Base-by-base conservation (phyloP, 2,888 invertebrate species). In the Colostygia pectinataria region DNA sequence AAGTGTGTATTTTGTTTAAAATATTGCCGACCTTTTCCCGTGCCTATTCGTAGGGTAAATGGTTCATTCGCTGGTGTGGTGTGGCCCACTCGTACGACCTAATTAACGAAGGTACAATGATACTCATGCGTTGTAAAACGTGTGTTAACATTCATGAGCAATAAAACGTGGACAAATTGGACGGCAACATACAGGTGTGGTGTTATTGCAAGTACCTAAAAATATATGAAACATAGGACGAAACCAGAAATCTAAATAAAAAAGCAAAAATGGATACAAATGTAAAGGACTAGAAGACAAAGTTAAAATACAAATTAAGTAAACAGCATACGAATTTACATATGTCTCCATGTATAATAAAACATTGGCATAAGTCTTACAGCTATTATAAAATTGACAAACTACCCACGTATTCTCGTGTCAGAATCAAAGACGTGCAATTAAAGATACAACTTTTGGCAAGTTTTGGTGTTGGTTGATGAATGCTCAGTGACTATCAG, bases 401-500 rank as follows among this genome's bases (percentile, higher is more conserved):
- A 45, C 53, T 46, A 44, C 55, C 58, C 53, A 56, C 55, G 53
- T 57, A 51, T 55, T 52, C 50, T 37, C 49, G 47, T 61, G 65
- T 68, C 66, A 65, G 57, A 68, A 68, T 68, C 65, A 57, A 66
- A 68, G 58, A 61, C 61, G 64, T 62, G 62, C 68, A 69, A 70
- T 72, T 65, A 65, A 59, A 66, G 58, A 57, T 65, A 60, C 60
- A 65, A 61, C 61, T 62, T 59, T 55, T 66, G 66, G 68, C 66
- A 71, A 70, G 65, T 68, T 73, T 77, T 71, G 70, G 74, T 68
- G 65, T 59, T 59, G 57, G 63, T 71, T 77, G 76, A 77, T 76
- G 68, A 68, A 77, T 66, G 51, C 56, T 52, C 66, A 63, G 66
- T 61, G 65, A 65, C 66, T 65, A 74, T 72, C 68, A 72, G 74